A percentile compares a stretch with the other conserved stretches of the same genome.
These are phyloP conservation scores for Rhyacophila brunnea DNA, from an alignment of 1,140 invertebrate species.

Conservation along the genomic window DNA sequence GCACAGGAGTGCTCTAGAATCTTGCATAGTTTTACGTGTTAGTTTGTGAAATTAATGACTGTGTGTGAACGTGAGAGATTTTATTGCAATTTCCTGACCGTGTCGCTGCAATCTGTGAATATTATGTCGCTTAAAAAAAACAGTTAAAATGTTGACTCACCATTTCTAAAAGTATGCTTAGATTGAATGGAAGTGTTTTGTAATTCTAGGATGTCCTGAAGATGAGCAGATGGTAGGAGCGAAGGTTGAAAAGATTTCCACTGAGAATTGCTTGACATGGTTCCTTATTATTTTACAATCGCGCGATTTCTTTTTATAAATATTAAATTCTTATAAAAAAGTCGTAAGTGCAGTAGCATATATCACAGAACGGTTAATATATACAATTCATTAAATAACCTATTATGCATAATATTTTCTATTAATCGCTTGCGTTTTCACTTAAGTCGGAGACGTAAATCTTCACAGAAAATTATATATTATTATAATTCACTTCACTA, in stretches of 20 bases:
- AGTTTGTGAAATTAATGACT: no score
- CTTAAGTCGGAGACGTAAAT: no score
- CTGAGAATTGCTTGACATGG: constrained; percentile 85
- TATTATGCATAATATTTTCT: constrained; percentile 5
- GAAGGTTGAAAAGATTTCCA: constrained; percentile 90
- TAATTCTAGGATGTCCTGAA: constrained; percentile 52
- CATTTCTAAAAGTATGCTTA: constrained; percentile 50
- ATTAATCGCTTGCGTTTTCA: no score
- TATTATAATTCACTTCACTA: constrained; percentile 1
- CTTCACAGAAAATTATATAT: neutral
- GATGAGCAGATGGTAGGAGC: constrained; percentile 52
- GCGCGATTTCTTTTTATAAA: constrained; percentile 14
- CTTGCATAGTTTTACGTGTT: no score
- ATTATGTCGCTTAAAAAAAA: constrained; percentile 38
- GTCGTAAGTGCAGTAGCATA: constrained; percentile 43
- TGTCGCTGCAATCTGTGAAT: no score
- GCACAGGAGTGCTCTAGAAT: no score
- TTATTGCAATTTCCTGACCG: no score
- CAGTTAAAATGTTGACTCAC: constrained; percentile 36
- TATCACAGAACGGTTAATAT: constrained; percentile 52
- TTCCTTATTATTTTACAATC: constrained; percentile 20
- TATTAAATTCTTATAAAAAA: constrained; percentile 39
- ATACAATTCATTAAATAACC: constrained; percentile 14
- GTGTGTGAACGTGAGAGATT: no score
- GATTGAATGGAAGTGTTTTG: constrained; percentile 50